phyloP scores from a whole-genome alignment of 2,888 invertebrate genomes.

The Synergus laeviventris region DNA sequence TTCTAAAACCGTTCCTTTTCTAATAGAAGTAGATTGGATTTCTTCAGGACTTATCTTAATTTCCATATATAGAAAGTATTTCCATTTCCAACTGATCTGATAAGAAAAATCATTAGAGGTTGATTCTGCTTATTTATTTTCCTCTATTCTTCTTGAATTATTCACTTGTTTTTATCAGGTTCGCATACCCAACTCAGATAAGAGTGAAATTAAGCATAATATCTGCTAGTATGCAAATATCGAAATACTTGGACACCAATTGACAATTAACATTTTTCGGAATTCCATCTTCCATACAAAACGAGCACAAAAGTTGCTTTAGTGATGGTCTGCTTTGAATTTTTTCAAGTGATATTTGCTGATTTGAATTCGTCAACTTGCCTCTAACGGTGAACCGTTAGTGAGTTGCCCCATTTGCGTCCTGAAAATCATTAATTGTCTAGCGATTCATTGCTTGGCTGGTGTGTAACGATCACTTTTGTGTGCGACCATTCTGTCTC shows the following conservation, averaged over 20 bases:
- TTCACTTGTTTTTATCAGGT: background rate
- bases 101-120: background rate
- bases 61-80: background rate
- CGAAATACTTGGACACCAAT: conserved; percentile 1
- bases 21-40: background rate
- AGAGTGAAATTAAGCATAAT: background rate
- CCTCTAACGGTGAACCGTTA: conserved; percentile 27
- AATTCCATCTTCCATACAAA: background rate
- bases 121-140: background rate
- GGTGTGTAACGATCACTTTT: conserved; percentile 25
- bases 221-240: conserved; percentile 3
- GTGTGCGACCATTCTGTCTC: conserved; percentile 27
- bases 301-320: background rate
- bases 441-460: conserved; percentile 19
- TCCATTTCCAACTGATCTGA: background rate
- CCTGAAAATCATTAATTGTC: conserved; percentile 27
- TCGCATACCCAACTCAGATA: background rate
- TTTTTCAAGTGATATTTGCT: background rate
- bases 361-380: conserved; percentile 28
- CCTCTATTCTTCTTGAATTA: background rate
- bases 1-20: background rate
- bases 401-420: background rate
- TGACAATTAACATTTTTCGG: conserved; percentile 15
- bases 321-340: background rate
- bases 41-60: background rate